Evolutionary conservation across 2,113 vertebrate genomes (phyloP).

Genomic region (Acanthisitta chloris): DNA sequence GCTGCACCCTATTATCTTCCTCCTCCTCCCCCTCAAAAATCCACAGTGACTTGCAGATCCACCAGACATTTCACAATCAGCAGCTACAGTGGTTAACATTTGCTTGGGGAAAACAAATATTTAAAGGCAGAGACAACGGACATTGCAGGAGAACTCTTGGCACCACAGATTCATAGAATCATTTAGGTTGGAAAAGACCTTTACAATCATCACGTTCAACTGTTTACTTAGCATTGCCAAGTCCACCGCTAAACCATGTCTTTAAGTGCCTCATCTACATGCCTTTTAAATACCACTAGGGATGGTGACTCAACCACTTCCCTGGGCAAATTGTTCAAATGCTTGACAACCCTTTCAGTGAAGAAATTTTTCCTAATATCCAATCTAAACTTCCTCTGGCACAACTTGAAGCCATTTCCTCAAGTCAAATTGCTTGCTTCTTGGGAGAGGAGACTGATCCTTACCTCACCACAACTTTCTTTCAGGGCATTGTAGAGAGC

Average conservation of each 20-base stretch:
- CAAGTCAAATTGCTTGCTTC: not conserved
- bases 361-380: not conserved
- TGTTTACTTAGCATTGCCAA: fast-evolving
- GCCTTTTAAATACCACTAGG: not conserved
- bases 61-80: not conserved
- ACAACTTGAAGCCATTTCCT: not conserved
- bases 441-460: not conserved
- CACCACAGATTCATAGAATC: not conserved
- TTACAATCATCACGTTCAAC: not conserved
- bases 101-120: not conserved
- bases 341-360: fast-evolving
- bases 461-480: not conserved
- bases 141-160: not conserved
- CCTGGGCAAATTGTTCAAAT: not conserved
- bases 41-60: not conserved
- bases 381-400: not conserved
- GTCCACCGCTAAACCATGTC: not conserved
- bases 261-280: fast-evolving
- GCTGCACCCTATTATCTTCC: not conserved
- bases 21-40: not conserved
- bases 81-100: not conserved
- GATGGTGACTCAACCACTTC: not conserved
- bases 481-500: not conserved
- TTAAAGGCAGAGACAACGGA: not conserved
- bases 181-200: not conserved